phyloP scores from a whole-genome alignment of 1,140 invertebrate genomes.

The Psilanteris sp. region DNA sequence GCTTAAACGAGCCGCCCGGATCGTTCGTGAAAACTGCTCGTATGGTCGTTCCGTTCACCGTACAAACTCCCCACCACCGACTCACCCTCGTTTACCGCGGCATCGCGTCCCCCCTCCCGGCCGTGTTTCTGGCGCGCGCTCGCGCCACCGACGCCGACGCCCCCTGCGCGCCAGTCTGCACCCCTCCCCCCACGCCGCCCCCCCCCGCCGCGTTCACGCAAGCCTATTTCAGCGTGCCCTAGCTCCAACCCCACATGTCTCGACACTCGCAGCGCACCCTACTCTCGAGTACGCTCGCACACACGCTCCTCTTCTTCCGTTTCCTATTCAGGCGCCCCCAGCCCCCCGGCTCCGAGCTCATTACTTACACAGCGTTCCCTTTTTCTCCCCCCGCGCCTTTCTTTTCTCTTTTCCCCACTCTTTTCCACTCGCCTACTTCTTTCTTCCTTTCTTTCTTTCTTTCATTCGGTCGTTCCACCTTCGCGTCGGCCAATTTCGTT shows the following conservation, averaged over 20 bases:
- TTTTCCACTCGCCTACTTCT: background rate
- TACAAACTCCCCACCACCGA: slow-evolving; percentile 72
- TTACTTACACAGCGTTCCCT: slow-evolving; percentile 14
- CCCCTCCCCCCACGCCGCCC: slow-evolving; percentile 14
- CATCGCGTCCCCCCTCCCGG: slow-evolving; percentile 20
- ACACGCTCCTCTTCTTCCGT: slow-evolving; percentile 46
- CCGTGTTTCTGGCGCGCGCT: slow-evolving; percentile 29
- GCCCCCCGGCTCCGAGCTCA: slow-evolving; percentile 6
- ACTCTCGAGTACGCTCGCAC: slow-evolving; percentile 34
- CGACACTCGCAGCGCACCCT: slow-evolving; percentile 40
- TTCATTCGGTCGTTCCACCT: background rate
- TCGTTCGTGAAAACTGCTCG: slow-evolving; percentile 77
- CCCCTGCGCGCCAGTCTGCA: slow-evolving; percentile 13
- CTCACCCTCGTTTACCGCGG: slow-evolving; percentile 54
- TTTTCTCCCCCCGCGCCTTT: slow-evolving; percentile 2
- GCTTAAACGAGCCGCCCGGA: slow-evolving; percentile 77
- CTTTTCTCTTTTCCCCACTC: background rate
- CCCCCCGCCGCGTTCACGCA: slow-evolving; percentile 9
- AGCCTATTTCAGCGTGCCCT: slow-evolving; percentile 31
- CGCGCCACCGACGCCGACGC: slow-evolving; percentile 45
- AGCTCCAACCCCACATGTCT: slow-evolving; percentile 43
- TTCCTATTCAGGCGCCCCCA: slow-evolving; percentile 23
- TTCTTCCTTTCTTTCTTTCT: background rate
- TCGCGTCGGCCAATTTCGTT: background rate
- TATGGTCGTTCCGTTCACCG: slow-evolving; percentile 74